These are phyloP conservation scores for Lasioglossum zephyrum DNA, from an alignment of 2,888 invertebrate genomes.

Conservation along the genomic window DNA sequence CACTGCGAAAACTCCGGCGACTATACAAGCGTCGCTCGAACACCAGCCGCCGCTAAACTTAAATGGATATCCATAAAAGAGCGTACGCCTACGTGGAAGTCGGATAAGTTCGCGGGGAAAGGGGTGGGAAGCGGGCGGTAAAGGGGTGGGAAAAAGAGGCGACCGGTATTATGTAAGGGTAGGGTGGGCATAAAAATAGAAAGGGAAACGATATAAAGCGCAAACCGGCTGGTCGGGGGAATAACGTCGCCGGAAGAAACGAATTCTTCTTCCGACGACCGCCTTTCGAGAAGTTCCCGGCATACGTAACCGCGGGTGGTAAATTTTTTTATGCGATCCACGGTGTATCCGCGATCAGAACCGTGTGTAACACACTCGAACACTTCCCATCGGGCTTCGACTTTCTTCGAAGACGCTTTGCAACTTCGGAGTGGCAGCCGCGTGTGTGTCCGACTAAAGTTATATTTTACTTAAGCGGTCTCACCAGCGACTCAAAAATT, in stretches of 20 bases:
- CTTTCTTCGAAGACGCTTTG: constrained; percentile 8
- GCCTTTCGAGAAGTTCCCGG: not conserved
- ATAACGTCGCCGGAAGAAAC: constrained; percentile 44
- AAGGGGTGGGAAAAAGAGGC: constrained; percentile 58
- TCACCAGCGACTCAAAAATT: not conserved
- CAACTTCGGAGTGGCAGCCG: not conserved
- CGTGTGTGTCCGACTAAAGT: not conserved
- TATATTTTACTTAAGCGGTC: not conserved
- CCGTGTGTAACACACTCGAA: constrained; percentile 12
- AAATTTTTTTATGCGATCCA: constrained; percentile 34
- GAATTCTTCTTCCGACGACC: constrained; percentile 47
- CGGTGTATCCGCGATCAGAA: constrained; percentile 5
- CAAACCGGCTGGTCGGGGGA: constrained; percentile 36
- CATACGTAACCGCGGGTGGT: constrained; percentile 6
- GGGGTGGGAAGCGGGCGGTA: constrained; percentile 50
- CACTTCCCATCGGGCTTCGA: constrained; percentile 3
- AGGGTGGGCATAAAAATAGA: constrained; percentile 65
- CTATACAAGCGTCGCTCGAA: constrained; percentile 31
- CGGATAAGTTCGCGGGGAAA: constrained; percentile 58
- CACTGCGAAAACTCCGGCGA: constrained; percentile 21
- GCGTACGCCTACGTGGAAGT: constrained; percentile 66
- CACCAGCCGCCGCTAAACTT: constrained; percentile 58
- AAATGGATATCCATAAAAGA: constrained; percentile 69
- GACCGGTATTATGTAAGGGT: constrained; percentile 47
- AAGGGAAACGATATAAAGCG: constrained; percentile 62